These are phyloP conservation scores for Nasonia giraulti DNA, from an alignment of 1,140 invertebrate genomes.

Conservation along the genomic window DNA sequence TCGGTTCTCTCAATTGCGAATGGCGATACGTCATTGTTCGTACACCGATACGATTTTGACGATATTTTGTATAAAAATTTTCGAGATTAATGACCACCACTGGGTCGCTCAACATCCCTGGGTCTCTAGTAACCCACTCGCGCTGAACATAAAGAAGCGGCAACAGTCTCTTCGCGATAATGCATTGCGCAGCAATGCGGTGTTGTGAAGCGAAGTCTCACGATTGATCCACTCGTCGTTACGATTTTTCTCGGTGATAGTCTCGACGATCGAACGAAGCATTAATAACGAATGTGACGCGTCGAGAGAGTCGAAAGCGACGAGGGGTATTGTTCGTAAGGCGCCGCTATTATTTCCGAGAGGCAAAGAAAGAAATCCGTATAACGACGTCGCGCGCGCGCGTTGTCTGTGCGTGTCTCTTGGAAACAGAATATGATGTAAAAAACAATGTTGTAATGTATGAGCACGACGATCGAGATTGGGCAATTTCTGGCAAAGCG, in stretches of 20 bases:
- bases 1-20: neutral
- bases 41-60: slow-evolving; percentile 34
- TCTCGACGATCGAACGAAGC: slow-evolving; percentile 18
- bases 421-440: neutral
- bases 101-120: neutral
- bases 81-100: neutral
- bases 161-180: slow-evolving; percentile 1
- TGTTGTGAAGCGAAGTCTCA: neutral
- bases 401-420: neutral
- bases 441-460: neutral
- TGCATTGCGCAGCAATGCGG: slow-evolving; percentile 13
- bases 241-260: neutral
- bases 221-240: slow-evolving; percentile 6
- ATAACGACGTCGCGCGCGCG: neutral
- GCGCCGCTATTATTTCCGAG: neutral
- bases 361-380: slow-evolving; percentile 5
- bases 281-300: neutral
- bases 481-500: slow-evolving; percentile 20
- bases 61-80: slow-evolving; percentile 49
- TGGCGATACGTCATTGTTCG: neutral
- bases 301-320: neutral
- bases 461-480: slow-evolving; percentile 15
- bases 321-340: neutral
- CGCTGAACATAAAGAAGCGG: neutral
- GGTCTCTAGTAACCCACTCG: neutral